A percentile compares a stretch with the other conserved stretches of the same genome.
Evolutionary conservation across 2,888 invertebrate species (phyloP).

Genomic region (Aplocera efformata): DNA sequence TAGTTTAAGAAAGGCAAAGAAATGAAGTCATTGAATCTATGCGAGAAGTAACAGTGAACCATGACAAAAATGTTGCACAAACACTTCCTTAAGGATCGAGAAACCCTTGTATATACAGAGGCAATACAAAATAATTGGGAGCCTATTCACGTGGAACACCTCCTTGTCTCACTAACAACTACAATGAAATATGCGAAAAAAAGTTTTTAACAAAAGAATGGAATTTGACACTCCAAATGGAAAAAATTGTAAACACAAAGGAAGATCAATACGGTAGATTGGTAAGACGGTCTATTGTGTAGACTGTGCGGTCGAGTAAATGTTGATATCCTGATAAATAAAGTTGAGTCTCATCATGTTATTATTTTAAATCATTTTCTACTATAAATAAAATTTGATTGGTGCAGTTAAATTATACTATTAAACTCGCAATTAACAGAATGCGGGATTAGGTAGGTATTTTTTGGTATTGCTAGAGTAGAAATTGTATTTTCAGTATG

Average conservation of each 20-base stretch:
- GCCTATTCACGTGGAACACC: conserved; percentile 54
- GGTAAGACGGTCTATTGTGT: conserved; percentile 64
- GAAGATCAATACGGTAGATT: conserved; percentile 70
- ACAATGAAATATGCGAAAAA: conserved; percentile 66
- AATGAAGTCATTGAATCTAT: not conserved
- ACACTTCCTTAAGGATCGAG: conserved; percentile 31
- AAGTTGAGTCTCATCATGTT: too few relatives aligned
- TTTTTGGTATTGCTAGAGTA: too few relatives aligned
- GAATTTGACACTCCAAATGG: conserved; percentile 52
- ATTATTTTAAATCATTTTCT: too few relatives aligned
- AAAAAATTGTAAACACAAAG: conserved; percentile 51
- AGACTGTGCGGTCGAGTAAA: conserved; percentile 39
- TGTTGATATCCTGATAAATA: conserved; percentile 4
- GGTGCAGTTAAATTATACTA: too few relatives aligned
- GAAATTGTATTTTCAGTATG: too few relatives aligned
- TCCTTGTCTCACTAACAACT: conserved; percentile 55
- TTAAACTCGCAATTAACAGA: too few relatives aligned
- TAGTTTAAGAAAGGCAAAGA: not conserved
- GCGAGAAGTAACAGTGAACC: not conserved
- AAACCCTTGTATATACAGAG: conserved; percentile 30
- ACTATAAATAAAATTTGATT: too few relatives aligned
- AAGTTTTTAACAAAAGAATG: conserved; percentile 66
- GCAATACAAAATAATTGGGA: conserved; percentile 59
- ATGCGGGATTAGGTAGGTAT: too few relatives aligned
- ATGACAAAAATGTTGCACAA: conserved; percentile 39